Evolutionary conservation across 1,140 invertebrate genomes (phyloP).

Genomic region (Musca vetustissima): DNA sequence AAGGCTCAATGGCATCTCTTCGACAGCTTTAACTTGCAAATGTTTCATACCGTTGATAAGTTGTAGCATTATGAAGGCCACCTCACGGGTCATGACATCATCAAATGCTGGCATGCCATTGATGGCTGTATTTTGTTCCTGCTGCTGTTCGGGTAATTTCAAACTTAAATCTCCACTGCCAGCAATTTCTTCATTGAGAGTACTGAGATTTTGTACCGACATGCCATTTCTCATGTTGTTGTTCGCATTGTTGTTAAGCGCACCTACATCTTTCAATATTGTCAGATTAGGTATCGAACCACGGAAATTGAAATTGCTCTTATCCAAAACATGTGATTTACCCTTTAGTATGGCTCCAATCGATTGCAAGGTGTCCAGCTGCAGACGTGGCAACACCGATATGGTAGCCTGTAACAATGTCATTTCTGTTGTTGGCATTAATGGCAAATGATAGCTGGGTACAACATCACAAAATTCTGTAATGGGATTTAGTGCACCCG

Average conservation of each 20-base stretch:
- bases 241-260: too few species aligned
- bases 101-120: conserved; percentile 49
- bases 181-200: conserved; percentile 46
- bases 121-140: conserved; percentile 38
- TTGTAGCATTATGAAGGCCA: conserved; percentile 75
- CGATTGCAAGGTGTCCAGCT: conserved; percentile 69
- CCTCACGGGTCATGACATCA: conserved; percentile 58
- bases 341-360: conserved; percentile 63
- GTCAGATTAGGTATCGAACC: conserved; percentile 50
- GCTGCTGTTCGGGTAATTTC: conserved; percentile 9
- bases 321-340: conserved; percentile 56
- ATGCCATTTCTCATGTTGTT: conserved; percentile 45
- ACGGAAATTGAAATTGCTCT: conserved; percentile 51
- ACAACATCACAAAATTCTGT: conserved; percentile 78
- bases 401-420: conserved; percentile 71
- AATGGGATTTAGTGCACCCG: conserved; percentile 65
- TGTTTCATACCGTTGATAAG: conserved; percentile 78
- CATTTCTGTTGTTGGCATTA: conserved; percentile 55
- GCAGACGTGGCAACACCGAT: conserved; percentile 68
- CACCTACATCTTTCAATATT: conserved; percentile 28
- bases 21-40: conserved; percentile 80
- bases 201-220: conserved; percentile 51
- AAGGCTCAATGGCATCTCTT: conserved; percentile 70
- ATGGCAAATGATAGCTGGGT: conserved; percentile 63
- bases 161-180: conserved; percentile 32